Evolutionary conservation across 2,113 vertebrate species (phyloP), one percentile per base, ranked within the genome.

Genomic region (Catharus bicknelli): DNA sequence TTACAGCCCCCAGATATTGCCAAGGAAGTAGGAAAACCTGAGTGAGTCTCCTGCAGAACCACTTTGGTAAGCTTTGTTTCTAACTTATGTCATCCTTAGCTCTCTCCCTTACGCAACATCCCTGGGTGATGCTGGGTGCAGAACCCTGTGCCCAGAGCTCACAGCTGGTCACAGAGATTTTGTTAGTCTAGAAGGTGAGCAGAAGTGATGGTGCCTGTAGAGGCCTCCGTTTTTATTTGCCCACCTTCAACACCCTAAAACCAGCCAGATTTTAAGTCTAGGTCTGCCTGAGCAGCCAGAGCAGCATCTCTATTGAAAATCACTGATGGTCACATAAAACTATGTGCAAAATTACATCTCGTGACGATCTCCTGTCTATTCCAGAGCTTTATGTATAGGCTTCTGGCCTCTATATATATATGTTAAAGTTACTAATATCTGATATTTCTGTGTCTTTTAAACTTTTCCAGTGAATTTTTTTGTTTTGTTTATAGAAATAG

Each of bases 11-110:
- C 64, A 87, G 64, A 72, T 69, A 47, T 29, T 95, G 95, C 96
- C 95, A 97, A 91, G 89, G 74, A 95, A 97, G 91, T 75, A 94
- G 95, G 94, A 97, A 97, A 97, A 96, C 90, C 91, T 95, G 95
- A 96, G 85, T 51, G 95, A 81, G 36, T 94, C 79, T 94, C 27
- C 92, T 89, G 96, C 74, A 90, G 78, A 97, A 93, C 13, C 70
- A 80, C 68, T 96, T 94, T 61, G 70, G 80, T 83, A 88, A 88
- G 51, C 77, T 83, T 1, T 90, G 93, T 85, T 96, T 91, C 81
- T 95, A 91, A 88, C 63, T 94, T 77, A 94, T 63, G 67, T 93
- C 87, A 91, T 64, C 47, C 38, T 53, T 30, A 72, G 53, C 81
- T 88, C 76, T 94, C 80, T 78, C 70, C 55, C 85, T 84, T 88